Base-by-base conservation (phyloP, 2,888 invertebrate species). In the Smittia sp. region DNA sequence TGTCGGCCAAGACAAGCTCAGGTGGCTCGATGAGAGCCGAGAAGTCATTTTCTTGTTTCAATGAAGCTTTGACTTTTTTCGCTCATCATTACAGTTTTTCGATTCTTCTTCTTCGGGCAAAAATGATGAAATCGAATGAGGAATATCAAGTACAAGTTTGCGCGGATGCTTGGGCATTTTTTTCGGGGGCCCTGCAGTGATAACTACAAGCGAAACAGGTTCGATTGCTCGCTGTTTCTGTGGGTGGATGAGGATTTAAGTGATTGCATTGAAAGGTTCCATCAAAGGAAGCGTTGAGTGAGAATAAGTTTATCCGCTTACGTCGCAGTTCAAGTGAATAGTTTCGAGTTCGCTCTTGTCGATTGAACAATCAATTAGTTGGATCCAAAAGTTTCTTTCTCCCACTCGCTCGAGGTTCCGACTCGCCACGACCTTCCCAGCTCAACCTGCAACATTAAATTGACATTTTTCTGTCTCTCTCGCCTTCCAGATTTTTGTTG, bases 81-180 rank as follows among this genome's bases (percentile, higher is more conserved):
- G 32, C 32, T 32, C 32, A 32, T 32, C 32, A 32, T 32, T 32
- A 32, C 32, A 32, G n/a, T 32, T 15, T 46, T 15, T 46, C 46
- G 46, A 13, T 32, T 58, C 20, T 58, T 58, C 20, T 58, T 58
- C 22, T 58, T 22, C 20, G 58, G 3, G 18, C 15, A 11, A 46
- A 46, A 46, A 58, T 58, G 58, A 58, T 58, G 58, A 58, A 58
- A 58, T 18, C 58, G 22, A 46, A 46, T 46, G 46, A 13, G n/a
- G 58, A 58, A 58, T 58, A 58, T 58, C 58, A 18, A 20, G 58
- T 58, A 58, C 32, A 32, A 32, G 32, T 32, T 32, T 32, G 4
- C 9, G 9, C 32, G 32, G 46, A 15, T 46, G 32, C 3, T 32
- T 32, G 46, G n/a, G n/a, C 6, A 46, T 46, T 13, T 46, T 46